A percentile compares a stretch with the other conserved stretches of the same genome.
phyloP scores from a whole-genome alignment of 2,113 vertebrate species.

The Cyprinodon variegatus region DNA sequence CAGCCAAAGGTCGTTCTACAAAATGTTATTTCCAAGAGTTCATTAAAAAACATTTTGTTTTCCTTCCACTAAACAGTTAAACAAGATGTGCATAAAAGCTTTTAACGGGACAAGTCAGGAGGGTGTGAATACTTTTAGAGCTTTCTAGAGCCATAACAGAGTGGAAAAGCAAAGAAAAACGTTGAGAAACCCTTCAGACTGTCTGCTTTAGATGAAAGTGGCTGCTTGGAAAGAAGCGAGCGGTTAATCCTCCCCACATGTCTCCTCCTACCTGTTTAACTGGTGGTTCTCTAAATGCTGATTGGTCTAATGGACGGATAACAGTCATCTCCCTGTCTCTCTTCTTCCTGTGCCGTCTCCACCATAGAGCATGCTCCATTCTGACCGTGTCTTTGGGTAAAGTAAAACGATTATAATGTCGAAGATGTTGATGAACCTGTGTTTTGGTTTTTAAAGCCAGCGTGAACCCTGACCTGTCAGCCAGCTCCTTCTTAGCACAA shows the following conservation, averaged over 20 bases:
- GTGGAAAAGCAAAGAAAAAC: neutral
- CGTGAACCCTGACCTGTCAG: constrained; percentile 75
- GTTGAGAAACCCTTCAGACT: neutral
- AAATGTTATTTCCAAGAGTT: too few relatives aligned
- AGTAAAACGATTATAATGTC: constrained; percentile 82
- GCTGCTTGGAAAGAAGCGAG: neutral
- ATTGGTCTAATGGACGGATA: constrained; percentile 64
- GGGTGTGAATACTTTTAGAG: neutral
- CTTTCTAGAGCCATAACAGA: neutral
- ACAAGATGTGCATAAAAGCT: neutral
- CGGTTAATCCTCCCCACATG: neutral
- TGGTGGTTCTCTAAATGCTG: constrained; percentile 39
- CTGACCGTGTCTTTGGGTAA: constrained; percentile 95
- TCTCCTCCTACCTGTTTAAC: neutral
- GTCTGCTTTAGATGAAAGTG: neutral
- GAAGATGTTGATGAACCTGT: constrained; percentile 78
- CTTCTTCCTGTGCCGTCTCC: constrained; percentile 83
- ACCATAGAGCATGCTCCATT: constrained; percentile 96
- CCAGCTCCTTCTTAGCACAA: constrained; percentile 17
- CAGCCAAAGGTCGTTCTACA: too few relatives aligned
- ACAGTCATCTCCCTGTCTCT: constrained; percentile 73
- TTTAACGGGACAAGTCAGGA: neutral
- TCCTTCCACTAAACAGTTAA: too few relatives aligned
- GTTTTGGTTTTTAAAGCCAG: constrained; percentile 84
- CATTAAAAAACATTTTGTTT: too few relatives aligned